A percentile compares a stretch with the other conserved stretches of the same genome.
These are phyloP conservation scores for Tanypteryx hageni DNA, from an alignment of 2,888 invertebrate species.

Conservation along the genomic window DNA sequence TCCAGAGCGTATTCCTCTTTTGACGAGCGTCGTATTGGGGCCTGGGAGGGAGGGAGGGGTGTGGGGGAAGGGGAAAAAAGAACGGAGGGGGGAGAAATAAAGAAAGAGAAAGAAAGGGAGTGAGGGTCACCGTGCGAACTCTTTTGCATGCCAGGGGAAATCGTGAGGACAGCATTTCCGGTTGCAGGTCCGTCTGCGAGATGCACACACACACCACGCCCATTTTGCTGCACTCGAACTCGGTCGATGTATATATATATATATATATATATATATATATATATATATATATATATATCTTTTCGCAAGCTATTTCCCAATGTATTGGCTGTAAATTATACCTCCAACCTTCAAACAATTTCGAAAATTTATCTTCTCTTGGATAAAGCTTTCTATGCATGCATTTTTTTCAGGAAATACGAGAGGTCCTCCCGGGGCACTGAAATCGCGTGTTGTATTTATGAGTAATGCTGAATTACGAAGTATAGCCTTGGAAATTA, in stretches of 20 bases:
- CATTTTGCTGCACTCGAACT: neutral
- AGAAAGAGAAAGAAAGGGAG: neutral
- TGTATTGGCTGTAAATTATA: too few species aligned
- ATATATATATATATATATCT: too few species aligned
- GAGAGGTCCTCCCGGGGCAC: too few species aligned
- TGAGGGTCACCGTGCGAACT: neutral
- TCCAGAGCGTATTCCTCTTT: slow-evolving; percentile 18
- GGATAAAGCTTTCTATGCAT: too few species aligned
- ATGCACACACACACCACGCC: slow-evolving; percentile 9
- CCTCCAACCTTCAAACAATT: too few species aligned
- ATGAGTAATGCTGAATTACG: too few species aligned
- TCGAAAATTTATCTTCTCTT: too few species aligned
- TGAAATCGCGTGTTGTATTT: too few species aligned
- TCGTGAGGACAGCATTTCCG: slow-evolving; percentile 3
- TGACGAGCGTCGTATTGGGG: neutral
- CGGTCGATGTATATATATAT: neutral
- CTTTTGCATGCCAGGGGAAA: slow-evolving; percentile 31
- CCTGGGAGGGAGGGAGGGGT: neutral
- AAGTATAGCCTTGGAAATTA: too few species aligned
- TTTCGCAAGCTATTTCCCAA: too few species aligned
- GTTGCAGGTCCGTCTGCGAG: neutral
- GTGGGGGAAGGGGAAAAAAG: neutral
- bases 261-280: too few species aligned
- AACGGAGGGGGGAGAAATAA: neutral
- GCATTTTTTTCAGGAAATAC: too few species aligned